These are phyloP conservation scores for Hormiphora californensis DNA, from an alignment of 37 sponge, comb jelly and placozoan genomes.

Conservation along the genomic window DNA sequence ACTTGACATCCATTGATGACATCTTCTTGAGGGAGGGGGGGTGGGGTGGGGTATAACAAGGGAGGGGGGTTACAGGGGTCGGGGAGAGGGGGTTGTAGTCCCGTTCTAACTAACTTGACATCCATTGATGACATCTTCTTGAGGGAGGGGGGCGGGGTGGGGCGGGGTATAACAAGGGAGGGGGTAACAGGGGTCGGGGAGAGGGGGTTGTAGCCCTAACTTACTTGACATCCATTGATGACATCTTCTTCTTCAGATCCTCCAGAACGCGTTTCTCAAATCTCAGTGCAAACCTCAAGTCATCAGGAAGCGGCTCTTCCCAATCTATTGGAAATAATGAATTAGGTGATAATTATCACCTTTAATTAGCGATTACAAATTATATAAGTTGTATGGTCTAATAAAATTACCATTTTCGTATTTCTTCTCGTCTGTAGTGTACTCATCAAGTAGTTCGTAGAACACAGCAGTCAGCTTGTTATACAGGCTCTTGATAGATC, in stretches of 20 bases:
- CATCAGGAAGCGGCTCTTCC: background rate
- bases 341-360: background rate
- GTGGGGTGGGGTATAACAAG: no score
- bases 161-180: no score
- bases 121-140: no score
- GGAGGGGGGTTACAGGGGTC: no score
- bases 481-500: background rate
- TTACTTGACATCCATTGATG: slow-evolving; percentile 1
- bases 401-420: background rate
- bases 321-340: background rate
- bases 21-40: no score
- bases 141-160: no score
- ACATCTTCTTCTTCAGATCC: background rate
- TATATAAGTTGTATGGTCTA: background rate
- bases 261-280: slow-evolving; percentile 5
- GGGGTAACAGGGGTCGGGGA: no score
- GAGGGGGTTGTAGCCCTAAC: no score
- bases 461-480: background rate
- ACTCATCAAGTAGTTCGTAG: background rate
- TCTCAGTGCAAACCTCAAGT: slow-evolving; percentile 6
- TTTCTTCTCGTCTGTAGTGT: background rate
- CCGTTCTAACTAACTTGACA: no score
- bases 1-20: no score
- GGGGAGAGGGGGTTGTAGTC: no score
- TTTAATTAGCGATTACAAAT: background rate